phyloP scores from a whole-genome alignment of 1,140 invertebrate genomes.

The Hyphantria cunea region DNA sequence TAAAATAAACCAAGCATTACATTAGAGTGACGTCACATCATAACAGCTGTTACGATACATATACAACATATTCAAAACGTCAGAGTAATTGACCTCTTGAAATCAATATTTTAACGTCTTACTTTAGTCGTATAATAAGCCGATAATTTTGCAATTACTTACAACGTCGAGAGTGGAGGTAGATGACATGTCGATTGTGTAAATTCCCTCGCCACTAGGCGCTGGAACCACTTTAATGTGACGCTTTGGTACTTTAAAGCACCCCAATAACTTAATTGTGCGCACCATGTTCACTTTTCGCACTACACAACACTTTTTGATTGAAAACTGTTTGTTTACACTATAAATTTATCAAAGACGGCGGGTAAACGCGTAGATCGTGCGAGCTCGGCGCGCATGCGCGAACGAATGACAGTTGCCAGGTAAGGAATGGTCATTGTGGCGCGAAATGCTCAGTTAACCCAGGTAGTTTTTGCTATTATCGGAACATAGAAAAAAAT shows the following conservation, averaged over 20 bases:
- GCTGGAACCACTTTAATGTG: slow-evolving; percentile 61
- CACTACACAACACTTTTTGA: slow-evolving; percentile 31
- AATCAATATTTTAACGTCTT: neutral
- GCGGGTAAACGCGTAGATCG: slow-evolving; percentile 33
- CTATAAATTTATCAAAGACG: slow-evolving; percentile 28
- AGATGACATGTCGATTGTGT: slow-evolving; percentile 70
- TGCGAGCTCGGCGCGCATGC: slow-evolving; percentile 58
- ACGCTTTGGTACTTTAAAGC: slow-evolving; percentile 65
- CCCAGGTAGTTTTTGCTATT: slow-evolving; percentile 46
- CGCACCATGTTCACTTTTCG: slow-evolving; percentile 57
- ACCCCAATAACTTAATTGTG: slow-evolving; percentile 56
- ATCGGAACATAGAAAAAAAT: too few relatives aligned
- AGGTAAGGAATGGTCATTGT: slow-evolving; percentile 49
- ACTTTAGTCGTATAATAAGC: neutral
- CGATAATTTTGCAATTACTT: slow-evolving; percentile 43
- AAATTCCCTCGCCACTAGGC: slow-evolving; percentile 57
- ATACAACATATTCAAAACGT: slow-evolving; percentile 6
- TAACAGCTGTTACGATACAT: slow-evolving; percentile 22
- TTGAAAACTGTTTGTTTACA: slow-evolving; percentile 33
- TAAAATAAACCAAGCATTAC: neutral
- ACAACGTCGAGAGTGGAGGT: slow-evolving; percentile 72
- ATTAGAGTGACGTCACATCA: slow-evolving; percentile 16
- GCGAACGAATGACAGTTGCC: slow-evolving; percentile 61
- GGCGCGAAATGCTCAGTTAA: slow-evolving; percentile 50
- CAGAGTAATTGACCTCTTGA: neutral